A percentile compares a stretch with the other conserved stretches of the same genome.
Evolutionary conservation across 2,113 vertebrate species (phyloP).

Genomic region (Aphelocoma coerulescens): DNA sequence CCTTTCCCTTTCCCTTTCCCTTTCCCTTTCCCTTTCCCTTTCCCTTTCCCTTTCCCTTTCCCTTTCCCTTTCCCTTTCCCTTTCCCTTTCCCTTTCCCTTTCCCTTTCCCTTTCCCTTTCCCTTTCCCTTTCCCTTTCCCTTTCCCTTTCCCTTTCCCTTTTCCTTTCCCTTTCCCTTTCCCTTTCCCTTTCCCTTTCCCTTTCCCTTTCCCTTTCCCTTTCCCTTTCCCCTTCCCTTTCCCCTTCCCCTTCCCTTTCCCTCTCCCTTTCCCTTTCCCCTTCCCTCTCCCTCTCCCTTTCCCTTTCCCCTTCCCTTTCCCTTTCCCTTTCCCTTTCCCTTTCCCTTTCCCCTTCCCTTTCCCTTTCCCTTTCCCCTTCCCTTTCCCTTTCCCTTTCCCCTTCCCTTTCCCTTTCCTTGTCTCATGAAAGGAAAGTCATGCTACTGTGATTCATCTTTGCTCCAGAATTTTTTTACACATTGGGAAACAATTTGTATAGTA

Average conservation of each 20-base stretch:
- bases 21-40: too few relatives aligned
- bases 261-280: too few relatives aligned
- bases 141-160: too few relatives aligned
- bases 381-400: background rate
- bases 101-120: background rate
- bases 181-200: too few relatives aligned
- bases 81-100: background rate
- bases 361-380: background rate
- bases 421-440: background rate
- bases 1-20: background rate
- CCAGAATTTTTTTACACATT: background rate
- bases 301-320: too few relatives aligned
- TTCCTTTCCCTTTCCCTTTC: too few relatives aligned
- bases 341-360: background rate
- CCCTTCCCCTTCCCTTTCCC: too few relatives aligned
- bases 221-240: too few relatives aligned
- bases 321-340: fast-evolving
- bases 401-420: background rate
- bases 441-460: background rate
- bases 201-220: too few relatives aligned
- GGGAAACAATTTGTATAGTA: background rate
- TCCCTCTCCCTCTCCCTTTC: too few relatives aligned
- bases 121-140: too few relatives aligned
- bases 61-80: background rate
- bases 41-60: too few relatives aligned